Evolutionary conservation across 2,113 vertebrate genomes (phyloP).

Genomic region (Etheostoma spectabile): DNA sequence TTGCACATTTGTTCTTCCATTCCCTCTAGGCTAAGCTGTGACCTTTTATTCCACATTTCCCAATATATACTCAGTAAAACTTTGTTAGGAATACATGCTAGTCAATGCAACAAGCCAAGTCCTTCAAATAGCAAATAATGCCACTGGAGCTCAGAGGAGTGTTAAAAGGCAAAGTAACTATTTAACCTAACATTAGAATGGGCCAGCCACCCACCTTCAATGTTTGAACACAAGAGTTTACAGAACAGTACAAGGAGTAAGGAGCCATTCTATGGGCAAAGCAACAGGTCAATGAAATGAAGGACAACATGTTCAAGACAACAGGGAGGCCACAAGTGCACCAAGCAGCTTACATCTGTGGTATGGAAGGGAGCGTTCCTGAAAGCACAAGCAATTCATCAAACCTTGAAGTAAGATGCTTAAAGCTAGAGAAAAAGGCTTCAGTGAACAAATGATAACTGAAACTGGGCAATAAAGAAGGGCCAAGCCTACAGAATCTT

Average conservation of each 20-base stretch:
- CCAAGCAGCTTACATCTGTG: neutral
- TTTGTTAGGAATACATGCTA: neutral
- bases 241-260: neutral
- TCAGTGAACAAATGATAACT: neutral
- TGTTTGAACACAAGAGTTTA: conserved; percentile 2
- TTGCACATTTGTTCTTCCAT: neutral
- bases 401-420: neutral
- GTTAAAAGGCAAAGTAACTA: neutral
- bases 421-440: neutral
- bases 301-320: conserved; percentile 14
- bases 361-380: neutral
- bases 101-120: neutral
- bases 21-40: neutral
- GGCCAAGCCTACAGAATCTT: neutral
- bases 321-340: neutral
- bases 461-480: neutral
- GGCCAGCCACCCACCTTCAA: neutral
- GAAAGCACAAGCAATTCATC: neutral
- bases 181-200: neutral
- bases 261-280: neutral
- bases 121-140: neutral
- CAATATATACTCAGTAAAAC: neutral
- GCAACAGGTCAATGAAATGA: conserved; percentile 4
- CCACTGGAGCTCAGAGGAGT: neutral
- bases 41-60: neutral